These are phyloP conservation scores for Heliconius ismenius DNA, from an alignment of 2,888 invertebrate species.

Conservation along the genomic window DNA sequence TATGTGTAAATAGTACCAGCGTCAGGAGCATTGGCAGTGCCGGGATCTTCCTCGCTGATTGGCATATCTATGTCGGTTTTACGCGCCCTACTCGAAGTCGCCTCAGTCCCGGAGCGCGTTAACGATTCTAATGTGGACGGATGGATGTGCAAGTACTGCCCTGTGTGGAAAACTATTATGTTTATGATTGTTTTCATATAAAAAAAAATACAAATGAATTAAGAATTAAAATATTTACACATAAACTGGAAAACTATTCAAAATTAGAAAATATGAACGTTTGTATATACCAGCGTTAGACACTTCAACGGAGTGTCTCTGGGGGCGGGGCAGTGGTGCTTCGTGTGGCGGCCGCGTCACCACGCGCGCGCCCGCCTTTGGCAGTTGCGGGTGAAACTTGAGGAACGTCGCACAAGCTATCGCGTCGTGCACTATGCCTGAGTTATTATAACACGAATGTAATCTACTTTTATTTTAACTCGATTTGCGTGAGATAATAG, in stretches of 20 bases:
- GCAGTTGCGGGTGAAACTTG: conserved; percentile 94
- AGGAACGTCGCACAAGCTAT: conserved; percentile 98
- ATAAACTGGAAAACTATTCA: not conserved
- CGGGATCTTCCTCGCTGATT: conserved; percentile 79
- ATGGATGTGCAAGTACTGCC: conserved; percentile 89
- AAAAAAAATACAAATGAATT: not conserved
- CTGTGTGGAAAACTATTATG: conserved; percentile 50
- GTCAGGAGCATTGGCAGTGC: conserved; percentile 41
- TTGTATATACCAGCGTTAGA: conserved; percentile 76
- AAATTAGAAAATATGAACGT: no score
- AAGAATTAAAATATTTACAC: not conserved
- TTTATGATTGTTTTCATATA: not conserved
- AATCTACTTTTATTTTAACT: not conserved
- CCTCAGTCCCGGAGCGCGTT: conserved; percentile 89
- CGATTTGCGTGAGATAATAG: not conserved
- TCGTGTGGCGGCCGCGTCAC: conserved; percentile 82
- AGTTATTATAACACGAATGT: conserved; percentile 20
- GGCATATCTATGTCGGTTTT: conserved; percentile 60
- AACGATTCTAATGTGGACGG: conserved; percentile 89
- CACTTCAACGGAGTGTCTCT: conserved; percentile 95
- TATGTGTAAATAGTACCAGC: conserved; percentile 27
- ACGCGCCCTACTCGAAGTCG: conserved; percentile 87
- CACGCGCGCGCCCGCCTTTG: conserved; percentile 88
- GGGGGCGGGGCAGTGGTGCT: conserved; percentile 60
- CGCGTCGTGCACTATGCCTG: conserved; percentile 96